A percentile compares a stretch with the other conserved stretches of the same genome.
Evolutionary conservation across 2,797 vertebrate genomes (phyloP).

Genomic region (Pipistrellus nathusii): DNA sequence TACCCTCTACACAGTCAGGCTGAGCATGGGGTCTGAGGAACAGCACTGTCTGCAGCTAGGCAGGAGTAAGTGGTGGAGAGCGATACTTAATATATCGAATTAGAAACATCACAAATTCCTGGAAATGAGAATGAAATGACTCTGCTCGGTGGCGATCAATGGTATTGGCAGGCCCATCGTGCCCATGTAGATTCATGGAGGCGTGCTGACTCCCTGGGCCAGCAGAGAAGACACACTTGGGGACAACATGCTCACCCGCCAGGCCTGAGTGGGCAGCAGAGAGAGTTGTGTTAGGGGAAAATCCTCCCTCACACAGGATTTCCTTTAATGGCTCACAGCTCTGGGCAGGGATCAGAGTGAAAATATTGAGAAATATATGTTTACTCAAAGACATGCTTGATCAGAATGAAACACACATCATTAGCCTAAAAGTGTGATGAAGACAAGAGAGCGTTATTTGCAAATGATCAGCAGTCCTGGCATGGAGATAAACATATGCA

Average conservation of each 20-base stretch:
- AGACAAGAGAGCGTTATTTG: slow-evolving; percentile 75
- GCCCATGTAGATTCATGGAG: neutral
- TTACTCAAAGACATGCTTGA: slow-evolving; percentile 67
- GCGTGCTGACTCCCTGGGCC: too few relatives aligned
- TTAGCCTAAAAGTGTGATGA: slow-evolving; percentile 76
- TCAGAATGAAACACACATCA: slow-evolving; percentile 73
- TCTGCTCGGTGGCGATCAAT: neutral
- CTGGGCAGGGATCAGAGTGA: slow-evolving; percentile 45
- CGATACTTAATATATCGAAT: neutral
- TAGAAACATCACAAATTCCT: slow-evolving; percentile 24
- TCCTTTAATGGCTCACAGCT: slow-evolving; percentile 51
- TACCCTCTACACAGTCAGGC: neutral
- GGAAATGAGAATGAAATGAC: slow-evolving; percentile 8
- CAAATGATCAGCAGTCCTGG: slow-evolving; percentile 67
- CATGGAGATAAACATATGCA: slow-evolving; percentile 39
- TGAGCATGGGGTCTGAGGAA: neutral
- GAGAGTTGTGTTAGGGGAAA: neutral
- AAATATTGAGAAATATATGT: slow-evolving; percentile 74
- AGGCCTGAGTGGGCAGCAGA: neutral
- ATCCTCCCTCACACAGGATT: neutral
- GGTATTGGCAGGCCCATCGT: neutral
- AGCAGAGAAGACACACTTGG: accelerated
- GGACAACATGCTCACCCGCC: accelerated
- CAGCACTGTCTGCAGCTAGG: neutral
- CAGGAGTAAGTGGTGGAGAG: neutral